Conservation (phyloP, 23 tunicate genomes). For the Oikopleura albicans region DNA sequence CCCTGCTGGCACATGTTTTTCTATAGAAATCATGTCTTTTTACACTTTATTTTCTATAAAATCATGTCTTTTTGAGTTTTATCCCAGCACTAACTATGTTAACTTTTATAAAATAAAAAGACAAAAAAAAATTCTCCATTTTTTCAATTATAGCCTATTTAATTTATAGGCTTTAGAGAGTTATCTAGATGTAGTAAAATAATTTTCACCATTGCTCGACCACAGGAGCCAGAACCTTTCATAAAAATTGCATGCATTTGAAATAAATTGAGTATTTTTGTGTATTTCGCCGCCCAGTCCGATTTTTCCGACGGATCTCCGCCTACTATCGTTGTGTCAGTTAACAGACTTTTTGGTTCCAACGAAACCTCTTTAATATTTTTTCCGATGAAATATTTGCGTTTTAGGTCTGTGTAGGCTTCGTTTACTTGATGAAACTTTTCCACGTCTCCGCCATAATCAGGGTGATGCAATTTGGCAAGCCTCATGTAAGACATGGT, state of each 20-base stretch:
- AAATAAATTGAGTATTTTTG: background rate
- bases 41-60: too few relatives aligned
- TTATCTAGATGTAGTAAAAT: too few relatives aligned
- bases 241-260: background rate
- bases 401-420: background rate
- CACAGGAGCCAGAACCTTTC: background rate
- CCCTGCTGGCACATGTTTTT: too few relatives aligned
- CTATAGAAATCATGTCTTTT: too few relatives aligned
- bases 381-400: background rate
- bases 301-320: too few relatives aligned
- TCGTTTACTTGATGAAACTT: background rate
- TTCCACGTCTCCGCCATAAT: slow-evolving; percentile 6
- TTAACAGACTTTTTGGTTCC: background rate
- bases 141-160: too few relatives aligned
- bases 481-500: background rate
- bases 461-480: slow-evolving; percentile 3
- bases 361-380: background rate
- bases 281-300: background rate
- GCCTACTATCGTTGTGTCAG: too few relatives aligned
- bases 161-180: too few relatives aligned
- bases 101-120: too few relatives aligned
- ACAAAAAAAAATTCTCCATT: too few relatives aligned
- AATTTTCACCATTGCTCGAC: background rate
- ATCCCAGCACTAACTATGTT: too few relatives aligned
- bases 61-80: too few relatives aligned